These are phyloP conservation scores for Hofmannophila pseudospretella DNA, from an alignment of 2,888 invertebrate genomes.

Conservation along the genomic window DNA sequence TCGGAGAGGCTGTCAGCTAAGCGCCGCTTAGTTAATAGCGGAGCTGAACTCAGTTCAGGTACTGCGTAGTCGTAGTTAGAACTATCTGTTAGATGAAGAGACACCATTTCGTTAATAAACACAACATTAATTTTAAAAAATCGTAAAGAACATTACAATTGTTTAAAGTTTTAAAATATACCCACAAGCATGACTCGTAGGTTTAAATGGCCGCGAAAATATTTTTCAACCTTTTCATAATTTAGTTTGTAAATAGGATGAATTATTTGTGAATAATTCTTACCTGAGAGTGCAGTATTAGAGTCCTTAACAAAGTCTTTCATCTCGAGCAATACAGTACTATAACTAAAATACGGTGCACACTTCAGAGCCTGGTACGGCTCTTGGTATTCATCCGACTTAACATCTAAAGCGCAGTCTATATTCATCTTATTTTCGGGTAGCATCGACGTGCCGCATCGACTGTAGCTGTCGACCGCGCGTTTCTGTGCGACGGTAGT, in stretches of 20 bases:
- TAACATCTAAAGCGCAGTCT: conserved; percentile 78
- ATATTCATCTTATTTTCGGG: conserved; percentile 74
- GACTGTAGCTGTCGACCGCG: conserved; percentile 75
- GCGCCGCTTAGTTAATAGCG: conserved; percentile 75
- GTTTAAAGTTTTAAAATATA: too few relatives aligned
- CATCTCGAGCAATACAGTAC: conserved; percentile 86
- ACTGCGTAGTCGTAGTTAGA: conserved; percentile 87
- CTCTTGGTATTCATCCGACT: conserved; percentile 87
- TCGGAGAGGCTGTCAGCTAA: conserved; percentile 42
- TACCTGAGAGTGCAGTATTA: conserved; percentile 59
- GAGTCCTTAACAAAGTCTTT: conserved; percentile 80
- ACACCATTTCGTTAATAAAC: background rate
- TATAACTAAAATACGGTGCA: conserved; percentile 87
- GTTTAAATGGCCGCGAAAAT: too few relatives aligned
- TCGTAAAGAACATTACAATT: too few relatives aligned
- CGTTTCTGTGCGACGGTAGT: conserved; percentile 59
- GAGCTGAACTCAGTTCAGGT: conserved; percentile 84
- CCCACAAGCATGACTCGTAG: too few relatives aligned
- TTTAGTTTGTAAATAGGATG: too few relatives aligned
- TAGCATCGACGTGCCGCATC: conserved; percentile 73
- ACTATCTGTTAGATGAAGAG: conserved; percentile 66
- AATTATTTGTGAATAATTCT: conserved; percentile 7
- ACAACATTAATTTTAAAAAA: too few relatives aligned
- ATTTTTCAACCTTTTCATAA: too few relatives aligned
- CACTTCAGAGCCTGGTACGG: conserved; percentile 87